Base-by-base conservation (phyloP, 1,140 invertebrate species). In the Scaptodrosophila lebanonensis region DNA sequence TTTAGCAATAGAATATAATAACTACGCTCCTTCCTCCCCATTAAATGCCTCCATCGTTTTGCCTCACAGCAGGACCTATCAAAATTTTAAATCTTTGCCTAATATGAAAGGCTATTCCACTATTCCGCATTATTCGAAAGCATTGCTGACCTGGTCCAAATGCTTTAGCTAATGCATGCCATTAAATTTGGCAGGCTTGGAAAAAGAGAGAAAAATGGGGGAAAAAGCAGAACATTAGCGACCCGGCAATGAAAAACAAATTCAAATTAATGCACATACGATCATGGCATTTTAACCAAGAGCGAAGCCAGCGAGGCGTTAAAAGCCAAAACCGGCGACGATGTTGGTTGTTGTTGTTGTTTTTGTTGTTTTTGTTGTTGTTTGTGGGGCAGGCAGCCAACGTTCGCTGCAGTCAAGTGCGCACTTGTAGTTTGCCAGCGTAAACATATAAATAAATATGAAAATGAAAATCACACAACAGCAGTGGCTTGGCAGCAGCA, bases 361-460 rank as follows among this genome's bases (percentile, higher is more conserved):
- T 16, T 52, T 47, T 6, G 29, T 36, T 17, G 11, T 22, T 16
- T 38, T 16, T 3, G 27, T 8, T 49, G 35, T 27, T 49, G 22
- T 51, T 29, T n/a, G n/a, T n/a, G n/a, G n/a, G n/a, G n/a, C n/a
- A 4, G 22, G 3, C 22, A 25, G 22, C 22, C 22, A 25, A 25
- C 22, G 8, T 8, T 25, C 3, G 64, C 58, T 51, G 72, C 58
- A 67, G 72, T 70, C 72, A 76, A 76, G 72, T 77, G 73, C 59
- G 68, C 73, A 77, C 73, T 77, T 77, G 64, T 77, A 65, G 64
- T 77, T 79, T 65, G 64, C 64, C 53, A 63, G 60, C 60, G 60
- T 63, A 63, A 63, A 63, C 60, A 63, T 58, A 63, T 58, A 63
- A 63, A 63, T 63, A 63, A 63, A 63, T 63, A 63, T 63, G 53